These are phyloP conservation scores for Rapana venosa DNA, from an alignment of 2,888 invertebrate genomes.

Conservation along the genomic window DNA sequence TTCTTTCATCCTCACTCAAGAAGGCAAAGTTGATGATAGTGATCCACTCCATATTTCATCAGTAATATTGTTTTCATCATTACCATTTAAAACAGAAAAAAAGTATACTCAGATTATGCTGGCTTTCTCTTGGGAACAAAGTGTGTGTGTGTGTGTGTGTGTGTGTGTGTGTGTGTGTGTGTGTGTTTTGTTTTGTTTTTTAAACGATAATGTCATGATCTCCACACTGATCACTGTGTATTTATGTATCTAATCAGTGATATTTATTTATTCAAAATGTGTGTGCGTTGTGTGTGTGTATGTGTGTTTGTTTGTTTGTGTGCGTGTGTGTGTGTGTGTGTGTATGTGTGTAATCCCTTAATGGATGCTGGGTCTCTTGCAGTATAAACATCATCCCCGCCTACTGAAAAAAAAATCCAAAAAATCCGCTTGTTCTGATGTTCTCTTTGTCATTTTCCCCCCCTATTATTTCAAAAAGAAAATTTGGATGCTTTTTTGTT, in stretches of 20 bases:
- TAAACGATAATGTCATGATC: too few relatives aligned
- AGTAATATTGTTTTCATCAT: not conserved
- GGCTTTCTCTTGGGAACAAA: not conserved
- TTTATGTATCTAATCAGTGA: not conserved
- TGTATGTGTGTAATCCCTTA: not conserved
- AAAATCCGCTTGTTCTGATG: too few relatives aligned
- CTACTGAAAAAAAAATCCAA: too few relatives aligned
- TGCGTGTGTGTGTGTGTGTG: constrained; percentile 2
- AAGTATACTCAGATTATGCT: not conserved
- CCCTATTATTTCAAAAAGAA: too few relatives aligned
- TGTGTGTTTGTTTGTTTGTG: constrained; percentile 4
- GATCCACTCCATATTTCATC: not conserved
- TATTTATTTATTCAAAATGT: not conserved
- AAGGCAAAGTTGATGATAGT: too few relatives aligned
- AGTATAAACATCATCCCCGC: too few relatives aligned
- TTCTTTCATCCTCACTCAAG: too few relatives aligned
- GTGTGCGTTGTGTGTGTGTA: not conserved
- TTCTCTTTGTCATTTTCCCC: too few relatives aligned
- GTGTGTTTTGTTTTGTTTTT: too few relatives aligned
- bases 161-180: constrained; percentile 4
- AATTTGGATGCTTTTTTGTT: too few relatives aligned
- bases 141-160: not conserved
- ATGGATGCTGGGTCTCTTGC: not conserved
- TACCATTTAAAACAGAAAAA: not conserved
- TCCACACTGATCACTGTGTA: not conserved